A percentile compares a stretch with the other conserved stretches of the same genome.
Conservation (phyloP, 2,797 vertebrate species). For the Cossypha polioptera region DNA sequence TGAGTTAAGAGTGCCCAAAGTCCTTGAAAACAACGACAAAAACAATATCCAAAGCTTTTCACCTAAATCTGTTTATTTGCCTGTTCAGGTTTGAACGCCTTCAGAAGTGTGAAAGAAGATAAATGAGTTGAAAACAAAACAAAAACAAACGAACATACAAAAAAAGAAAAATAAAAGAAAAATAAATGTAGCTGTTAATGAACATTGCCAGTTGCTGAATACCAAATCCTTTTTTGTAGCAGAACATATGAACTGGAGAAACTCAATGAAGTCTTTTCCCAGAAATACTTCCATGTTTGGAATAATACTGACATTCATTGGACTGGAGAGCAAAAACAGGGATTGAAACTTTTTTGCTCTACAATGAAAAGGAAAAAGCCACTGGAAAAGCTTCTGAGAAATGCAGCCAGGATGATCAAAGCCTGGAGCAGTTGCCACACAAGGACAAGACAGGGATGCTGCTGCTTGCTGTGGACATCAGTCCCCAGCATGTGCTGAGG, state of each 20-base stretch:
- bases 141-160: neutral
- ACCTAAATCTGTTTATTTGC: neutral
- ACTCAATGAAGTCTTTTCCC: neutral
- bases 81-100: neutral
- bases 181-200: neutral
- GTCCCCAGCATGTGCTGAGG: neutral
- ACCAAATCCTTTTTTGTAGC: neutral
- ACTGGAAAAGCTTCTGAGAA: neutral
- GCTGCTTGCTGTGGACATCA: accelerated
- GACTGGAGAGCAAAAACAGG: neutral
- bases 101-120: neutral
- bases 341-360: neutral
- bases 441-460: neutral
- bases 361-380: neutral
- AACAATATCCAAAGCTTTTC: neutral
- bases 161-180: neutral
- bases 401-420: neutral
- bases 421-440: neutral
- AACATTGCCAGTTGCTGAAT: neutral
- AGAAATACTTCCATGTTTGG: neutral
- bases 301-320: neutral
- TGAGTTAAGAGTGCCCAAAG: neutral
- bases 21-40: neutral
- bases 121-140: neutral
- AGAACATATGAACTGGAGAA: neutral